Evolutionary conservation across 2,113 vertebrate genomes (phyloP).

Genomic region (Gnathonemus echidnorhynchus): DNA sequence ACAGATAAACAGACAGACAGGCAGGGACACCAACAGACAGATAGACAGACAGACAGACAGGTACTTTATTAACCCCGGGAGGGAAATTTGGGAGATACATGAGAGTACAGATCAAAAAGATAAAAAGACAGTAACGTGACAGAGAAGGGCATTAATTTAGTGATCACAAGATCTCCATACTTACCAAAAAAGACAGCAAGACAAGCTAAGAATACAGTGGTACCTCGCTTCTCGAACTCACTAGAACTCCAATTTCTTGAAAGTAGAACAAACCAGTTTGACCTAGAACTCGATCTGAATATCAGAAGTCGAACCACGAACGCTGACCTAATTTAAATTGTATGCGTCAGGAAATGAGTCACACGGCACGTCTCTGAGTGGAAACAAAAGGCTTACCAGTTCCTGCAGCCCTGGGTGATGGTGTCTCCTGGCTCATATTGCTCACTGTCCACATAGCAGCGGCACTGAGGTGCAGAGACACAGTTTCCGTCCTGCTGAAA

Average conservation of each 20-base stretch:
- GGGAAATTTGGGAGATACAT: background rate
- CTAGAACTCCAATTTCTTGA: no score
- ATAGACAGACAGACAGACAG: background rate
- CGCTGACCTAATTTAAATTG: no score
- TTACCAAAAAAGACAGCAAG: background rate
- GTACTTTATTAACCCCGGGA: background rate
- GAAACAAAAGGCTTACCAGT: conserved; percentile 55
- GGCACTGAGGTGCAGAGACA: conserved; percentile 59
- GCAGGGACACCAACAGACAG: background rate
- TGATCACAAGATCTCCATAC: background rate
- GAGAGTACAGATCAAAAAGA: background rate
- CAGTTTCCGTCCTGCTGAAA: conserved; percentile 55
- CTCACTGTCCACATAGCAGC: conserved; percentile 57
- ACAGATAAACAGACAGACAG: background rate
- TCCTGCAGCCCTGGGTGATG: conserved; percentile 66
- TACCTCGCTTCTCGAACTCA: no score
- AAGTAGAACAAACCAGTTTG: no score
- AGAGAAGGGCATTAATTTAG: background rate
- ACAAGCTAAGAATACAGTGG: background rate
- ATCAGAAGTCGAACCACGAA: no score
- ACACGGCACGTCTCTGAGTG: no score
- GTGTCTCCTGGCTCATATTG: conserved; percentile 54
- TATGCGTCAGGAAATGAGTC: no score
- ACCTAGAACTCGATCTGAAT: no score
- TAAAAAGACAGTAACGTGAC: background rate